Conservation (phyloP, 2,113 vertebrate species). For the Poecilia latipinna region DNA sequence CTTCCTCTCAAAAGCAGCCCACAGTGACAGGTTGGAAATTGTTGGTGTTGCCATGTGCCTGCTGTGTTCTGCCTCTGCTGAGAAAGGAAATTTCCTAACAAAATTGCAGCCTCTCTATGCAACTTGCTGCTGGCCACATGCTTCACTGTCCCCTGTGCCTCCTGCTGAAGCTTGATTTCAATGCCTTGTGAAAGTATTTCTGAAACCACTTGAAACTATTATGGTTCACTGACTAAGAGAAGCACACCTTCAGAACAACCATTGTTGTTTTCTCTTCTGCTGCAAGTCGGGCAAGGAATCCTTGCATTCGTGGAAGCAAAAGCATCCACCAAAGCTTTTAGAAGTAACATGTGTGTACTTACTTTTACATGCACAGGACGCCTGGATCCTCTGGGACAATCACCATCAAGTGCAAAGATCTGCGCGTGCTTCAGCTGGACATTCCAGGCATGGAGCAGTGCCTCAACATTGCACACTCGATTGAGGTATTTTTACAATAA, state of each 20-base stretch:
- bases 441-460: constrained; percentile 88
- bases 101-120: constrained; percentile 11
- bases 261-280: constrained; percentile 22
- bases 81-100: constrained; percentile 38
- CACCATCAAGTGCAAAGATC: constrained; percentile 87
- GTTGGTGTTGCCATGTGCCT: constrained; percentile 50
- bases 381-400: constrained; percentile 82
- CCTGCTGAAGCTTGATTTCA: constrained; percentile 32
- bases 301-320: constrained; percentile 1
- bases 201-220: constrained; percentile 5
- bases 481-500: constrained; percentile 78
- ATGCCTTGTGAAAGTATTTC: neutral
- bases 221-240: neutral
- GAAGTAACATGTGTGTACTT: neutral
- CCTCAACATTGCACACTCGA: constrained; percentile 85
- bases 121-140: neutral
- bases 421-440: constrained; percentile 85
- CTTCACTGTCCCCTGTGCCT: neutral
- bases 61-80: constrained; percentile 25
- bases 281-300: constrained; percentile 10
- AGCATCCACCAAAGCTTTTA: neutral
- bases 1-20: constrained; percentile 65
- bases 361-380: constrained; percentile 67
- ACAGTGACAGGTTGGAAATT: constrained; percentile 80
- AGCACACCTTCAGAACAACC: neutral